phyloP scores from a whole-genome alignment of 1,140 invertebrate genomes.

The Maconellicoccus hirsutus region DNA sequence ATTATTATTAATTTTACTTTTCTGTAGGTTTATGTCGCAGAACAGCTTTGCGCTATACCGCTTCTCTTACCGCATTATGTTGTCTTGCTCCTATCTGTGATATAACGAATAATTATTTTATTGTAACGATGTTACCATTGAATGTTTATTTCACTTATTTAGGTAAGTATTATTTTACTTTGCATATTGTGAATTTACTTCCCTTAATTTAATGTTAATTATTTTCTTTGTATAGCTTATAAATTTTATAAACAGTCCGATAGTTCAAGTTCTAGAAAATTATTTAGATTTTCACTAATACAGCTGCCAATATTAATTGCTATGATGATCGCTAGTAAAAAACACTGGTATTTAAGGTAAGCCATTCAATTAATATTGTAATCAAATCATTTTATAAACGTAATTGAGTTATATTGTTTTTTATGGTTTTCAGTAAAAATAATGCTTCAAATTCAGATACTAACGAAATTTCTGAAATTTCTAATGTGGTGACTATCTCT shows the following conservation, averaged over 20 bases:
- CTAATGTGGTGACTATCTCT: too few species aligned
- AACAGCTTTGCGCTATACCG: slow-evolving; percentile 77
- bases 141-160: slow-evolving; percentile 88
- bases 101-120: slow-evolving; percentile 86
- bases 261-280: slow-evolving; percentile 74
- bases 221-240: slow-evolving; percentile 53
- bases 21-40: slow-evolving; percentile 59
- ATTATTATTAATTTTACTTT: slow-evolving; percentile 26
- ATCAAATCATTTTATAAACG: too few species aligned
- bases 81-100: slow-evolving; percentile 63
- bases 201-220: too few species aligned
- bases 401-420: too few species aligned
- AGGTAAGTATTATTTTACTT: slow-evolving; percentile 43
- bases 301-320: slow-evolving; percentile 84
- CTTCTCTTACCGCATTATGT: slow-evolving; percentile 59
- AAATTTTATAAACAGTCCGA: slow-evolving; percentile 85
- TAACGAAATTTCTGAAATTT: too few species aligned
- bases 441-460: too few species aligned
- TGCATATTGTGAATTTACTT: too few species aligned
- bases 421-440: too few species aligned
- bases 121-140: slow-evolving; percentile 73
- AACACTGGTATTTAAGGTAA: slow-evolving; percentile 5
- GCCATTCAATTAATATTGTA: background rate
- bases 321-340: slow-evolving; percentile 73
- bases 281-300: slow-evolving; percentile 85